A percentile compares a stretch with the other conserved stretches of the same genome.
Conservation (phyloP, 2,797 vertebrate genomes). For the Tadarida brasiliensis region DNA sequence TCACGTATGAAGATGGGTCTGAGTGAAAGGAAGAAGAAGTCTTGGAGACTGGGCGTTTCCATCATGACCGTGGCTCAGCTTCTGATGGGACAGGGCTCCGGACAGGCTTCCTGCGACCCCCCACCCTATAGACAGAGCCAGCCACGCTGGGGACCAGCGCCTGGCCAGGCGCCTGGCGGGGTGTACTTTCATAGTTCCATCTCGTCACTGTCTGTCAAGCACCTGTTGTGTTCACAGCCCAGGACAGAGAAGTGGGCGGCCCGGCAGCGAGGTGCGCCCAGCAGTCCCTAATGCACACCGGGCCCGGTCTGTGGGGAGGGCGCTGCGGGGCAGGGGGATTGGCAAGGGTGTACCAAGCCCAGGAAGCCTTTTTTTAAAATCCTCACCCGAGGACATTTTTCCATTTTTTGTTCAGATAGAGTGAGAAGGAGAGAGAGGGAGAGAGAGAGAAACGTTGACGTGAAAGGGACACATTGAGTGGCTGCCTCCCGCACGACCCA, state of each 20-base stretch:
- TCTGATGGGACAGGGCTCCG: not conserved
- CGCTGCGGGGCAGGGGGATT: fast-evolving
- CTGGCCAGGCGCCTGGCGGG: too few relatives aligned
- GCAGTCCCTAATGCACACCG: too few relatives aligned
- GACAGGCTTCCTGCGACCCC: not conserved
- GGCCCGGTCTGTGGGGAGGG: too few relatives aligned
- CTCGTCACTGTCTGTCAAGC: not conserved
- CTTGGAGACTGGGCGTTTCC: not conserved
- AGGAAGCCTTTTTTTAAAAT: too few relatives aligned
- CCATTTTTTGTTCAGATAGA: too few relatives aligned
- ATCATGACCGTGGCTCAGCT: fast-evolving
- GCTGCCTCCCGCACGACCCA: too few relatives aligned
- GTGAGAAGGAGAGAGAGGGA: too few relatives aligned
- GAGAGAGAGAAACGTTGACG: too few relatives aligned
- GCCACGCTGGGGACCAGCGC: too few relatives aligned
- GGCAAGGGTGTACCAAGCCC: not conserved
- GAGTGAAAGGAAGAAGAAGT: not conserved
- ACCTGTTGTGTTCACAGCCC: not conserved
- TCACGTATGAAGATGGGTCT: not conserved
- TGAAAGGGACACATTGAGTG: too few relatives aligned
- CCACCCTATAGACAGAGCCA: not conserved
- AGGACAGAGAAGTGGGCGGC: not conserved
- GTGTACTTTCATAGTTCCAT: not conserved
- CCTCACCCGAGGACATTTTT: too few relatives aligned
- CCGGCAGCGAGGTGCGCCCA: too few relatives aligned